Percentiles rank a stretch among this genome's conserved stretches.
phyloP scores from a whole-genome alignment of 2,113 vertebrate genomes.

The Columbina picui region DNA sequence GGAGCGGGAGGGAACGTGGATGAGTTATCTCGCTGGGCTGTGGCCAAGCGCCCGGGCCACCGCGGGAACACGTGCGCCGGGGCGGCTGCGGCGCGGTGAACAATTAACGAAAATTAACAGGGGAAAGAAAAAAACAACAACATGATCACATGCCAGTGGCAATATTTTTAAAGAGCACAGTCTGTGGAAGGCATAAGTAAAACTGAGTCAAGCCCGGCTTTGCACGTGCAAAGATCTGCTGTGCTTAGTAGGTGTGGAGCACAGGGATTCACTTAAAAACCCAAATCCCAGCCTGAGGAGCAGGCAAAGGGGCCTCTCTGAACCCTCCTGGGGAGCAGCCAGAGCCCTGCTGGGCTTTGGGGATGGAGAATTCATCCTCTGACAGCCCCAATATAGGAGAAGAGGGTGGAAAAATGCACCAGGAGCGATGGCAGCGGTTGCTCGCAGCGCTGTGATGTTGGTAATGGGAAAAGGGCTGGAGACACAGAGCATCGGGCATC shows the following conservation, averaged over 20 bases:
- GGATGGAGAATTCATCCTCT: no score
- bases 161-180: neutral
- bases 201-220: neutral
- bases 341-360: no score
- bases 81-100: neutral
- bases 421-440: no score
- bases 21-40: neutral
- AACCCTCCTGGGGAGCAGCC: no score
- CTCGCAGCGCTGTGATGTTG: no score
- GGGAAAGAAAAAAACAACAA: no score
- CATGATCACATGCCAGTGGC: neutral
- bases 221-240: rapidly evolving
- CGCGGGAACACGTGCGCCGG: neutral
- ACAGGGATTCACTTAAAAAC: neutral
- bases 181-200: neutral
- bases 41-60: neutral
- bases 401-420: no score
- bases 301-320: neutral
- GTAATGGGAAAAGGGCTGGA: no score
- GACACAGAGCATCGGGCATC: no score
- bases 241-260: rapidly evolving
- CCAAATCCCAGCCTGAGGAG: neutral
- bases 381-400: no score
- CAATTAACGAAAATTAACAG: neutral
- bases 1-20: neutral